Evolutionary conservation across 1,140 invertebrate species (phyloP).

Genomic region (Danaus plexippus): DNA sequence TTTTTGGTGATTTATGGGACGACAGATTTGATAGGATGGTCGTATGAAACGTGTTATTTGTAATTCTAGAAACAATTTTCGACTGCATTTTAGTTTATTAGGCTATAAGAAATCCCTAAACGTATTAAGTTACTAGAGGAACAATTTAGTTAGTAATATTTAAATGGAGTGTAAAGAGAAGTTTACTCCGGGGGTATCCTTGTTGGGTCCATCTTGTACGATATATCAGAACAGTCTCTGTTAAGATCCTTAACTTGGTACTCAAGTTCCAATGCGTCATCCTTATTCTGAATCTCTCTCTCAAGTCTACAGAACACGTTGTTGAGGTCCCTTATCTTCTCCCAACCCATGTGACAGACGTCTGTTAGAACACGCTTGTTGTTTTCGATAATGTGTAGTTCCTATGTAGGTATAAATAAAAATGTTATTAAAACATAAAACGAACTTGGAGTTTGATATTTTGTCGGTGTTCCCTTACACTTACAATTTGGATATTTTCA

Average conservation of each 20-base stretch:
- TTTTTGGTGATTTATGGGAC: too few relatives aligned
- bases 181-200: slow-evolving; percentile 80
- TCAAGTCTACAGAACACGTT: slow-evolving; percentile 83
- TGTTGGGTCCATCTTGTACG: slow-evolving; percentile 83
- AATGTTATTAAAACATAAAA: background rate
- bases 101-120: too few relatives aligned
- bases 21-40: too few relatives aligned
- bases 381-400: slow-evolving; percentile 63
- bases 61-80: too few relatives aligned
- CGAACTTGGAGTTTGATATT: too few relatives aligned
- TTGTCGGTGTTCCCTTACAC: too few relatives aligned
- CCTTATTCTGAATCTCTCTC: slow-evolving; percentile 85
- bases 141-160: too few relatives aligned
- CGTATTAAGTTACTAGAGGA: too few relatives aligned
- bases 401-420: slow-evolving; percentile 34
- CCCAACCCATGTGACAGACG: slow-evolving; percentile 77
- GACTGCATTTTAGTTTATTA: too few relatives aligned
- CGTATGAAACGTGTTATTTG: too few relatives aligned
- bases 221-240: slow-evolving; percentile 81
- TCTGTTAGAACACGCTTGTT: slow-evolving; percentile 58
- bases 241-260: slow-evolving; percentile 81
- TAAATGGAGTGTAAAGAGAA: background rate
- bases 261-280: slow-evolving; percentile 83
- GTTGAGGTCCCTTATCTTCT: slow-evolving; percentile 86
- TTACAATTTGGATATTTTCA: too few relatives aligned